phyloP scores from a whole-genome alignment of 2,113 vertebrate genomes.

The Anolis carolinensis region DNA sequence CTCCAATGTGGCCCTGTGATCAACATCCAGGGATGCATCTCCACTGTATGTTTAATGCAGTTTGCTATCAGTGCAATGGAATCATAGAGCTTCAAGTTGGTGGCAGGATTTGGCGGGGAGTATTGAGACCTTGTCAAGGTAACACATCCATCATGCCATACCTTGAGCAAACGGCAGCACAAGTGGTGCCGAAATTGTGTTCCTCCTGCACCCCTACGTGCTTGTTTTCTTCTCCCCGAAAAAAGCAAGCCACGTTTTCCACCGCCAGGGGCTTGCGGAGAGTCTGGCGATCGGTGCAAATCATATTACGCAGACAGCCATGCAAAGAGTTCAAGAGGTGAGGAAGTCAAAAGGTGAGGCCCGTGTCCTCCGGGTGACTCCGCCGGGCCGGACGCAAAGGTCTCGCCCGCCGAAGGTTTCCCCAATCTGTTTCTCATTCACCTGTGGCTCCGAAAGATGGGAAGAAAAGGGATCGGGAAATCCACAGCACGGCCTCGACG shows the following conservation, averaged over 20 bases:
- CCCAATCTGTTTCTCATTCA: neutral
- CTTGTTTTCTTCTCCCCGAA: neutral
- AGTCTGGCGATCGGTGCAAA: neutral
- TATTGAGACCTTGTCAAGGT: no score
- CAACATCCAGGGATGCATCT: no score
- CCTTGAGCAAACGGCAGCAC: no score
- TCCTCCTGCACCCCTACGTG: no score
- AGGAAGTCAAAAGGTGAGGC: conserved; percentile 25
- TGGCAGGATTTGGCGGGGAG: no score
- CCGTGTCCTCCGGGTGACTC: neutral
- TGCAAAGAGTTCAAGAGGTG: conserved; percentile 3
- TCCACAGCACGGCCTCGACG: neutral
- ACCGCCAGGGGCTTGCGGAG: neutral
- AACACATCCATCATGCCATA: no score
- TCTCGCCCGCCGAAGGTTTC: neutral
- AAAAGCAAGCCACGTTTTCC: no score
- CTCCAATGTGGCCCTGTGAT: no score
- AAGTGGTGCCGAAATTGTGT: no score
- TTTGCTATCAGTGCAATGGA: no score
- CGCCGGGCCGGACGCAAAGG: neutral
- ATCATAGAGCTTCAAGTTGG: no score
- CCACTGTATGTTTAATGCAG: no score
- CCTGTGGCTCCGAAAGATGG: neutral
- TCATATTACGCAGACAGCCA: conserved; percentile 1
- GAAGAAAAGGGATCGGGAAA: neutral